phyloP scores from a whole-genome alignment of 2,888 invertebrate species.

The Drosophila acutilabella region DNA sequence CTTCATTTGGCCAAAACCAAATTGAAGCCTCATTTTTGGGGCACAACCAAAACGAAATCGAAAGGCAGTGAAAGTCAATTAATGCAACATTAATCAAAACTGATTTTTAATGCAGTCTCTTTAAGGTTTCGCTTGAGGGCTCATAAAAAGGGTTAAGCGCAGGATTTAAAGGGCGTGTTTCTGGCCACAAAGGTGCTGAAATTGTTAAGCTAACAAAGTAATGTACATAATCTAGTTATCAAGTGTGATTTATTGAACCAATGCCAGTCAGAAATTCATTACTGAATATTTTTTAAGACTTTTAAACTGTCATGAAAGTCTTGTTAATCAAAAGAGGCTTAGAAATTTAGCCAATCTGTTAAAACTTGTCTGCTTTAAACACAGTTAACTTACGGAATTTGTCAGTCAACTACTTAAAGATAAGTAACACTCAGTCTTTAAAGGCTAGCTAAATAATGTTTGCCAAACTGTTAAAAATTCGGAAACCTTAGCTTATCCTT shows the following conservation, averaged over 20 bases:
- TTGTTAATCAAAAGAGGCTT: too few relatives aligned
- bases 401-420: not conserved
- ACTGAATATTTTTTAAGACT: too few relatives aligned
- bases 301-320: too few relatives aligned
- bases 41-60: slow-evolving; percentile 56
- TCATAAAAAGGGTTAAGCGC: not conserved
- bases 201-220: slow-evolving; percentile 7
- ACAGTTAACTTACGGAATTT: not conserved
- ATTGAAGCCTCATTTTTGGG: not conserved
- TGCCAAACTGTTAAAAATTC: not conserved
- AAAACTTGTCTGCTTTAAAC: too few relatives aligned
- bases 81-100: slow-evolving; percentile 75
- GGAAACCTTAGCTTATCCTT: slow-evolving; percentile 7
- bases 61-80: slow-evolving; percentile 83
- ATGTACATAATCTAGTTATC: slow-evolving; percentile 3
- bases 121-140: not conserved
- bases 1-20: slow-evolving; percentile 4
- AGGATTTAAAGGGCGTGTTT: slow-evolving; percentile 8
- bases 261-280: not conserved
- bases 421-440: not conserved
- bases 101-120: slow-evolving; percentile 29
- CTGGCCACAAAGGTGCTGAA: slow-evolving; percentile 17
- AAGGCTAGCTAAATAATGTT: not conserved
- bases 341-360: too few relatives aligned
- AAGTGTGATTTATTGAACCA: not conserved